These are phyloP conservation scores for Pongo pygmaeus DNA, from an alignment of 2,113 vertebrate species.

Conservation along the genomic window DNA sequence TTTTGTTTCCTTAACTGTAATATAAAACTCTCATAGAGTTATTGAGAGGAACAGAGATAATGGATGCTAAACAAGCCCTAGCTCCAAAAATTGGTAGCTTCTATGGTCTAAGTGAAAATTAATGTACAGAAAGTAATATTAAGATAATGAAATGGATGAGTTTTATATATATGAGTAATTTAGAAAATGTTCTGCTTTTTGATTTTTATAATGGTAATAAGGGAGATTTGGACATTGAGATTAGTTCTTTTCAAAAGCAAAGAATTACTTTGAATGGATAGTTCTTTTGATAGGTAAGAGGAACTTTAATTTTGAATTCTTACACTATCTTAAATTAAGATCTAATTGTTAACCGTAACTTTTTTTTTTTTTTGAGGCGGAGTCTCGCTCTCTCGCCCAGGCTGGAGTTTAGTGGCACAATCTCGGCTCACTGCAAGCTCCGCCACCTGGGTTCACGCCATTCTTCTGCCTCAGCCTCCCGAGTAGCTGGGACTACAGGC, in stretches of 20 bases:
- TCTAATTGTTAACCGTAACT: neutral
- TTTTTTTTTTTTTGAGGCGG: neutral
- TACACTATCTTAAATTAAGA: neutral
- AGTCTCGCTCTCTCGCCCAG: too few species aligned
- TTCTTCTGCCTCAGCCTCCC: too few species aligned
- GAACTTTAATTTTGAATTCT: slow-evolving; percentile 18
- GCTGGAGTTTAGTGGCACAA: too few species aligned
- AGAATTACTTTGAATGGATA: neutral
- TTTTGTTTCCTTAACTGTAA: neutral
- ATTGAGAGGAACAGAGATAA: neutral
- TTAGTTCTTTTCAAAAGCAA: slow-evolving; percentile 26
- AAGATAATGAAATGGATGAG: neutral
- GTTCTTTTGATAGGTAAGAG: neutral
- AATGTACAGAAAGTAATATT: neutral
- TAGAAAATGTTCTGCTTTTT: neutral
- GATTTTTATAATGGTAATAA: neutral
- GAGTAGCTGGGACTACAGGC: too few species aligned
- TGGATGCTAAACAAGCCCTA: neutral
- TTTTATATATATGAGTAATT: neutral
- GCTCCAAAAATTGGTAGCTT: neutral
- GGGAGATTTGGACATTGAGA: neutral
- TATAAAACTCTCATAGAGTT: neutral
- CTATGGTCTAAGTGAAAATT: neutral
- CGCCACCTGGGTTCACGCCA: too few species aligned
- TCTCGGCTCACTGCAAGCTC: too few species aligned